Evolutionary conservation across 2,113 vertebrate species (phyloP).

Genomic region (Elanus axillaris): DNA sequence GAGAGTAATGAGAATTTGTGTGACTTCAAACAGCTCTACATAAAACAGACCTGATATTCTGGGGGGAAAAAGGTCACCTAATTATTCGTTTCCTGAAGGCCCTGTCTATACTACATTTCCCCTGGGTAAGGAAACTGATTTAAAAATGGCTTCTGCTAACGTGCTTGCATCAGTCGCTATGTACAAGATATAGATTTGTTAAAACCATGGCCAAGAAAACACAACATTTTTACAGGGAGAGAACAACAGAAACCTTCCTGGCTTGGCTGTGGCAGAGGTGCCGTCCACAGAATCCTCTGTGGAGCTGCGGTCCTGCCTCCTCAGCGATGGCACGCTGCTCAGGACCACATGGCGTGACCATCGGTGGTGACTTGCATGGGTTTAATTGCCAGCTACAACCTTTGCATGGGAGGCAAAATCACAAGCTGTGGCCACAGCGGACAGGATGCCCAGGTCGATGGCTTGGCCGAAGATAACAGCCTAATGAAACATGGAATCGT

Average conservation of each 20-base stretch:
- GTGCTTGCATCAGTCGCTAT: not conserved
- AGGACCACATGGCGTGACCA: rapidly evolving
- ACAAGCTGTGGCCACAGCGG: not conserved
- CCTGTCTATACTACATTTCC: constrained; percentile 58
- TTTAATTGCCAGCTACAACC: not conserved
- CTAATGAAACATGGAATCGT: not conserved
- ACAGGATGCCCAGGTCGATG: not conserved
- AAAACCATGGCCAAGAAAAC: not conserved
- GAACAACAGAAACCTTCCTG: not conserved
- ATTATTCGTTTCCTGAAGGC: constrained; percentile 69
- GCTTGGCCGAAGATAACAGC: not conserved
- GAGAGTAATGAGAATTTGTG: constrained; percentile 64
- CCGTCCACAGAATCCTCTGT: rapidly evolving
- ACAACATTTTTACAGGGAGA: not conserved
- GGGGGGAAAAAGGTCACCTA: constrained; percentile 66
- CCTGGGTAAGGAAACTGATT: constrained; percentile 62
- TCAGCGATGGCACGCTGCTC: not conserved
- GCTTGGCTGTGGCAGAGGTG: not conserved
- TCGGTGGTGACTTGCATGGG: not conserved
- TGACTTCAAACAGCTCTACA: constrained; percentile 62
- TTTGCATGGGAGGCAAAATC: not conserved
- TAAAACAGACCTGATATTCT: constrained; percentile 62
- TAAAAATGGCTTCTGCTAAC: constrained; percentile 52
- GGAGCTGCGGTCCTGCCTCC: not conserved
- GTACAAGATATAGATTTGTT: constrained; percentile 3